These are phyloP conservation scores for Melanostoma mellinum DNA, from an alignment of 2,888 invertebrate species.

Conservation along the genomic window DNA sequence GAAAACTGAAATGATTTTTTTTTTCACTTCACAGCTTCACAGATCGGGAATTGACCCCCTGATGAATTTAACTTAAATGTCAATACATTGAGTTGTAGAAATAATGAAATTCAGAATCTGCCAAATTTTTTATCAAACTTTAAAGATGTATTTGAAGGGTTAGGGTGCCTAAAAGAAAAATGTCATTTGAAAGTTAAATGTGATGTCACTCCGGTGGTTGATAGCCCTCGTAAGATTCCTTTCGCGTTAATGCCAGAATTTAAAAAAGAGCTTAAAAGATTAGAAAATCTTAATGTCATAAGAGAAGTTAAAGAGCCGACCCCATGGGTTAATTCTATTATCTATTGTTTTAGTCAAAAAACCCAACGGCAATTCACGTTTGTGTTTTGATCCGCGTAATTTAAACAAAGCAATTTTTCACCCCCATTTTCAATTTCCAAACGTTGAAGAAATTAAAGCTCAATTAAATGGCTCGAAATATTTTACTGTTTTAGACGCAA, in stretches of 20 bases:
- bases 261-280: slow-evolving; percentile 22
- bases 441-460: slow-evolving; percentile 35
- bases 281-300: slow-evolving; percentile 25
- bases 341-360: slow-evolving; percentile 54
- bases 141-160: slow-evolving; percentile 33
- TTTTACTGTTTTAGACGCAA: slow-evolving; percentile 53
- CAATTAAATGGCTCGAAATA: slow-evolving; percentile 52
- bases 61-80: slow-evolving; percentile 18
- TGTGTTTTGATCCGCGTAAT: slow-evolving; percentile 28
- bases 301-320: slow-evolving; percentile 58
- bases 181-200: slow-evolving; percentile 30
- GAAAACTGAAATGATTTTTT: no score
- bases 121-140: slow-evolving; percentile 3
- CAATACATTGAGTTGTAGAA: slow-evolving; percentile 1
- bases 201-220: slow-evolving; percentile 25
- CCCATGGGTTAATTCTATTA: slow-evolving; percentile 71
- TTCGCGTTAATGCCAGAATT: slow-evolving; percentile 6
- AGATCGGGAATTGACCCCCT: no score
- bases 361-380: slow-evolving; percentile 13
- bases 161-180: slow-evolving; percentile 33
- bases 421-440: slow-evolving; percentile 49
- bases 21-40: no score
- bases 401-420: slow-evolving; percentile 14
- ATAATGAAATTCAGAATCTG: background rate
- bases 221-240: slow-evolving; percentile 17